Base-by-base conservation (phyloP, 2,797 vertebrate species). In the Balearica regulorum region DNA sequence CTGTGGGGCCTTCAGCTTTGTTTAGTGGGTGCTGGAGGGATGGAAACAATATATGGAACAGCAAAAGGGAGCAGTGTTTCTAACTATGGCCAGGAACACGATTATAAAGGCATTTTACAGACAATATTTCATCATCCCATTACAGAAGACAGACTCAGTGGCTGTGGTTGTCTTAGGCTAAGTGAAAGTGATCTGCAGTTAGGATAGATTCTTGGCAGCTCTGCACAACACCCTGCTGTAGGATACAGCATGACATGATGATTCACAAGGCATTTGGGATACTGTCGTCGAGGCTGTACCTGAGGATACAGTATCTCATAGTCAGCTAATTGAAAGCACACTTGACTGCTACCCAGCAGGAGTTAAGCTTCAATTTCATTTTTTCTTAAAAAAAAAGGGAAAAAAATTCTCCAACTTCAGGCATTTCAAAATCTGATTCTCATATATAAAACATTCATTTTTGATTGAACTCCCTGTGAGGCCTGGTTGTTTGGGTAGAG, bases 361-460 rank as follows among this genome's bases (percentile, higher is more conserved):
- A 65, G 62, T 76, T 79, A 61, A 65, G 11, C 8, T 88, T 89
- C 31, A 55, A 28, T 86, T 73, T 66, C 4, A 26, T 22, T 61
- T 91, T 84, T 75, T 25, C 12, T 78, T 37, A 0, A 65, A 70
- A 51, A 24, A 1, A 2, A 5, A 1, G 1, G 2, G 1, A 57
- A 75, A 48, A 24, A 26, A 2, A 53, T 9, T n/a, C 24, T 66
- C 20, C 33, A 75, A 55, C 10, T 91, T 77, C 28, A 70, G 31
- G 48, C 60, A 77, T 73, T 73, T 73, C 19, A 60, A 90, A 91
- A 83, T 73, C 29, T 0, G 6, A 48, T 91, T 88, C 53, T 92
- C 28, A 71, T 39, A 83, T 64, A 86, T 73, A 83, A 70, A 80
- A 66, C 7, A 43, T 48, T 70, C 80, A 26, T 66, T 77, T 95